Evolutionary conservation across 2,888 invertebrate genomes (phyloP).

Genomic region (Eupithecia dodoneata): DNA sequence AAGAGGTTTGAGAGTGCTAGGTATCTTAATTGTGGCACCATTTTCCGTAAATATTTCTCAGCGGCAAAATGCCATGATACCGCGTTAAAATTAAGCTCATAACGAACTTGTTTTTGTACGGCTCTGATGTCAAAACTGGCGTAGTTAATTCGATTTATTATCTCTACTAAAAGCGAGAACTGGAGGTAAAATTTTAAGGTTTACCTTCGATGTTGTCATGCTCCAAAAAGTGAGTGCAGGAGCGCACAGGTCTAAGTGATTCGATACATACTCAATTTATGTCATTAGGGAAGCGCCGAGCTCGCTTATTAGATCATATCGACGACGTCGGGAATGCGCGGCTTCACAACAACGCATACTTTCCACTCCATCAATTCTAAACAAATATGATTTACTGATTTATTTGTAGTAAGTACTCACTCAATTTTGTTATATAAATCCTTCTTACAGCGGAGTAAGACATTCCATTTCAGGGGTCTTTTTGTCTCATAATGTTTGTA

Average conservation of each 20-base stretch:
- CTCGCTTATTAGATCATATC: conserved; percentile 82
- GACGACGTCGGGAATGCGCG: conserved; percentile 51
- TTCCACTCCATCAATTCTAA: conserved; percentile 65
- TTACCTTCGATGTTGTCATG: conserved; percentile 79
- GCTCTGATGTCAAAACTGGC: conserved; percentile 78
- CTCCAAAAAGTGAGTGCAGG: conserved; percentile 76
- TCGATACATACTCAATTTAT: conserved; percentile 84
- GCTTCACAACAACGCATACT: conserved; percentile 51
- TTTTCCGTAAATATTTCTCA: conserved; percentile 73
- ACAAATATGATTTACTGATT: conserved; percentile 76
- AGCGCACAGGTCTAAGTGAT: conserved; percentile 81
- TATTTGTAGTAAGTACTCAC: conserved; percentile 63
- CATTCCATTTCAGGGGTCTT: not conserved
- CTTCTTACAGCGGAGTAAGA: not conserved
- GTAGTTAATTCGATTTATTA: conserved; percentile 81
- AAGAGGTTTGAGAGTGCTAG: conserved; percentile 54
- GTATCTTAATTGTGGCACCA: conserved; percentile 58
- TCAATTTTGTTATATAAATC: conserved; percentile 56
- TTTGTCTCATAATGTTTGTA: not conserved
- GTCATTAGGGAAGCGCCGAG: conserved; percentile 78
- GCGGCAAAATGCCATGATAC: conserved; percentile 67
- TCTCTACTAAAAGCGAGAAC: conserved; percentile 77
- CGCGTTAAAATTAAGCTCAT: conserved; percentile 75
- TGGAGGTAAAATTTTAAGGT: conserved; percentile 74
- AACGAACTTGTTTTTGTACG: conserved; percentile 74